Conservation (phyloP, 2,113 vertebrate genomes). For the Crotalus viridis region DNA sequence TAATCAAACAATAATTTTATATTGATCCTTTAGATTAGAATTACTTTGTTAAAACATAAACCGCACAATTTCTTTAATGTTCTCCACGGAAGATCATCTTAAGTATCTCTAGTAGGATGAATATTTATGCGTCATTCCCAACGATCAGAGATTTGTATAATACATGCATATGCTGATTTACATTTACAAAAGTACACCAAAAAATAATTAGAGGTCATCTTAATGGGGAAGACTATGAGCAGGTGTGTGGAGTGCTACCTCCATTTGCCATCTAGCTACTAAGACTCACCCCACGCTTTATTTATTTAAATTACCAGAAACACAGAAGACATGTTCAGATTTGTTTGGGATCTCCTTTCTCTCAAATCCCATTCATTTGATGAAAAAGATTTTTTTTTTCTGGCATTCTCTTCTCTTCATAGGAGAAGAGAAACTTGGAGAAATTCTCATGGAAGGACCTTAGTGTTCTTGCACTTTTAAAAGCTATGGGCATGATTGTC, state of each 20-base stretch:
- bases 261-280: not conserved
- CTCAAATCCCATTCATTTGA: not conserved
- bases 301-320: not conserved
- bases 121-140: not conserved
- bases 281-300: not conserved
- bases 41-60: not conserved
- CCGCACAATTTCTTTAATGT: too few species aligned
- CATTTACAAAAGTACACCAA: not conserved
- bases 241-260: not conserved
- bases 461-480: not conserved
- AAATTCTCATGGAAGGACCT: not conserved
- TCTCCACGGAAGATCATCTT: not conserved
- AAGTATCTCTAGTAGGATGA: not conserved
- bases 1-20: not conserved
- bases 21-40: not conserved
- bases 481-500: not conserved
- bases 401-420: not conserved
- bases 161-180: not conserved
- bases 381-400: not conserved
- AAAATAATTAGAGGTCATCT: not conserved
- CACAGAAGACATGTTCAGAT: not conserved
- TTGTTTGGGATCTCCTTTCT: not conserved
- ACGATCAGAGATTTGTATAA: not conserved
- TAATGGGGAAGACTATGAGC: not conserved
- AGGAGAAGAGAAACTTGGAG: not conserved